Evolutionary conservation across 1,140 invertebrate species (phyloP).

Genomic region (Halyomorpha halys): DNA sequence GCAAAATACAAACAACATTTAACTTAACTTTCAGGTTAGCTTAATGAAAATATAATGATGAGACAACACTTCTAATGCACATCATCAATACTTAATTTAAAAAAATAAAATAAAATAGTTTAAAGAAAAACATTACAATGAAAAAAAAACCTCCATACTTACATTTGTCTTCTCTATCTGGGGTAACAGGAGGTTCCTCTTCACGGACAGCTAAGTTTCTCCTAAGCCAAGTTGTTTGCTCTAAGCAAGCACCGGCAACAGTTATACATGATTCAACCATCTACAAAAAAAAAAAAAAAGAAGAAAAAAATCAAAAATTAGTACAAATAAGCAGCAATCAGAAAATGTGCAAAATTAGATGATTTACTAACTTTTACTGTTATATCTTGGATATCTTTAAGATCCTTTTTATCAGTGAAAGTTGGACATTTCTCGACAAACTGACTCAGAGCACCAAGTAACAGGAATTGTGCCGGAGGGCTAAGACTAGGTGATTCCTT

Average conservation of each 20-base stretch:
- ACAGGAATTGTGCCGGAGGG: conserved; percentile 69
- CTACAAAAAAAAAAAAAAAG: conserved; percentile 35
- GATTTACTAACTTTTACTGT: conserved; percentile 46
- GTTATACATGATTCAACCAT: conserved; percentile 73
- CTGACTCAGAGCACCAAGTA: conserved; percentile 72
- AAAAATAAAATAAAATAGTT: not conserved
- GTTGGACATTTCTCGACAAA: conserved; percentile 72
- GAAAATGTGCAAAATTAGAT: not conserved
- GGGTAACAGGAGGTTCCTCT: conserved; percentile 42
- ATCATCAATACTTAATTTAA: not conserved
- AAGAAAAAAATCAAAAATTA: not conserved
- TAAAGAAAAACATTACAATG: not conserved
- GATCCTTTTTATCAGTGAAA: conserved; percentile 71
- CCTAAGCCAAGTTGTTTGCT: conserved; percentile 84
- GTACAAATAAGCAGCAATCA: not conserved
- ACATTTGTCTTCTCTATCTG: conserved; percentile 32
- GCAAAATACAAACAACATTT: too few species aligned
- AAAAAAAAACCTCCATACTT: conserved; percentile 17
- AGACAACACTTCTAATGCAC: too few species aligned
- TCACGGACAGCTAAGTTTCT: conserved; percentile 78
- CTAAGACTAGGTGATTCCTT: conserved; percentile 55
- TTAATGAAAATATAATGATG: too few species aligned
- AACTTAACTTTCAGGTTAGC: too few species aligned
- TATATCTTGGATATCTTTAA: conserved; percentile 70
- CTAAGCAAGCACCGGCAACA: conserved; percentile 78